phyloP scores from a whole-genome alignment of 2,888 invertebrate species.

The Drosophila vallismaia region DNA sequence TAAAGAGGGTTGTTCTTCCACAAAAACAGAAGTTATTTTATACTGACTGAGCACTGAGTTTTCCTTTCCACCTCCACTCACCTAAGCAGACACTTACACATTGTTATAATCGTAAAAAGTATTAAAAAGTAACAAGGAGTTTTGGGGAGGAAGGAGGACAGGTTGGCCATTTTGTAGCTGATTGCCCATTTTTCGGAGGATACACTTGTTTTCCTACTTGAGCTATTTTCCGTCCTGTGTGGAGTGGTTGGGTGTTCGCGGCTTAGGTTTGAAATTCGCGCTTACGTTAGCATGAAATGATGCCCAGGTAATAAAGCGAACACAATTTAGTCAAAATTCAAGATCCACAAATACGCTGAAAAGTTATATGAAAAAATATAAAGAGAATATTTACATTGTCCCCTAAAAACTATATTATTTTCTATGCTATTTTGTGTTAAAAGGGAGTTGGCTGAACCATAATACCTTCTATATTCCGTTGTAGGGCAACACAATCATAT shows the following conservation, averaged over 20 bases:
- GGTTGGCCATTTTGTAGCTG: slow-evolving; percentile 74
- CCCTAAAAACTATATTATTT: no score
- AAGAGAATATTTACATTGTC: background rate
- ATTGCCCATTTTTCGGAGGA: slow-evolving; percentile 74
- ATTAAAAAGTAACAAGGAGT: slow-evolving; percentile 64
- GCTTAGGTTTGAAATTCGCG: slow-evolving; percentile 70
- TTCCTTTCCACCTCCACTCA: background rate
- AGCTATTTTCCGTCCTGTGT: slow-evolving; percentile 19
- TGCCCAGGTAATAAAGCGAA: slow-evolving; percentile 69
- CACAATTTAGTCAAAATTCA: background rate
- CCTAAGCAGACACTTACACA: slow-evolving; percentile 57
- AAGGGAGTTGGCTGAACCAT: background rate
- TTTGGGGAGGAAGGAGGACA: slow-evolving; percentile 18
- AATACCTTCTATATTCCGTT: slow-evolving; percentile 3
- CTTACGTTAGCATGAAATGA: slow-evolving; percentile 78
- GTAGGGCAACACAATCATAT: slow-evolving; percentile 70
- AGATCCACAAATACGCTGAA: slow-evolving; percentile 36
- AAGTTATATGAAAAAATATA: background rate
- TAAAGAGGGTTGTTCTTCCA: slow-evolving; percentile 46
- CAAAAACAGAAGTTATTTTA: slow-evolving; percentile 65
- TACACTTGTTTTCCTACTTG: slow-evolving; percentile 72
- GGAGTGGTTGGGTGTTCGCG: slow-evolving; percentile 38
- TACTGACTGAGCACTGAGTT: slow-evolving; percentile 56
- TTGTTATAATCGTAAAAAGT: slow-evolving; percentile 78
- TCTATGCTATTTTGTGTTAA: background rate